Conservation (phyloP, 2,888 invertebrate species). For the Cheiracanthium punctorium region DNA sequence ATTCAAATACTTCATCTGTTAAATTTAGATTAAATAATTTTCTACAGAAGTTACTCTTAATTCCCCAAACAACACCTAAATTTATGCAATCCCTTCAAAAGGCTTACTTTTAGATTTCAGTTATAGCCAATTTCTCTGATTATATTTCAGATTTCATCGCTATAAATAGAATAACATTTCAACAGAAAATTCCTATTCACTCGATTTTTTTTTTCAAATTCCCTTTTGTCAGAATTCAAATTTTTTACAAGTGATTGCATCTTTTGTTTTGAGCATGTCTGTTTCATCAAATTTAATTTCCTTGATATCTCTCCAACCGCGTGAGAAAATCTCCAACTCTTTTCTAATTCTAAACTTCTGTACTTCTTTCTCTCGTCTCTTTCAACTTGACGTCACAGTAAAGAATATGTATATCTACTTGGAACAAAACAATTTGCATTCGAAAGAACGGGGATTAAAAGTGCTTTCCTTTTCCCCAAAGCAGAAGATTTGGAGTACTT, state of each 20-base stretch:
- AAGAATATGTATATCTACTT: neutral
- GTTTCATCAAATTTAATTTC: neutral
- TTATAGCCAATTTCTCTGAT: too few species aligned
- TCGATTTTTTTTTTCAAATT: too few species aligned
- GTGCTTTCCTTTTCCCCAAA: neutral
- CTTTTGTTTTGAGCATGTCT: neutral
- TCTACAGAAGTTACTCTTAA: too few species aligned
- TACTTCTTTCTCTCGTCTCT: neutral
- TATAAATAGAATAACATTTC: too few species aligned
- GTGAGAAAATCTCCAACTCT: neutral
- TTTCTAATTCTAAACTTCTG: neutral
- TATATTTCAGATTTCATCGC: too few species aligned
- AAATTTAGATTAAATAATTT: too few species aligned
- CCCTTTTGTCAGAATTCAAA: too few species aligned
- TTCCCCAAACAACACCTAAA: too few species aligned
- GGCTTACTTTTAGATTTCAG: too few species aligned
- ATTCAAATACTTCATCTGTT: too few species aligned
- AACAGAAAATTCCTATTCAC: too few species aligned
- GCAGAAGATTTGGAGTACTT: neutral
- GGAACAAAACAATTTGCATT: constrained; percentile 6
- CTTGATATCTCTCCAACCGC: neutral
- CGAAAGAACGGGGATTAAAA: neutral
- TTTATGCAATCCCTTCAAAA: too few species aligned
- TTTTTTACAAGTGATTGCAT: neutral
- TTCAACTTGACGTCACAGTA: neutral